Evolutionary conservation across 2,888 invertebrate species (phyloP), one percentile per base, ranked within the genome.

Genomic region (Xanthia togata): DNA sequence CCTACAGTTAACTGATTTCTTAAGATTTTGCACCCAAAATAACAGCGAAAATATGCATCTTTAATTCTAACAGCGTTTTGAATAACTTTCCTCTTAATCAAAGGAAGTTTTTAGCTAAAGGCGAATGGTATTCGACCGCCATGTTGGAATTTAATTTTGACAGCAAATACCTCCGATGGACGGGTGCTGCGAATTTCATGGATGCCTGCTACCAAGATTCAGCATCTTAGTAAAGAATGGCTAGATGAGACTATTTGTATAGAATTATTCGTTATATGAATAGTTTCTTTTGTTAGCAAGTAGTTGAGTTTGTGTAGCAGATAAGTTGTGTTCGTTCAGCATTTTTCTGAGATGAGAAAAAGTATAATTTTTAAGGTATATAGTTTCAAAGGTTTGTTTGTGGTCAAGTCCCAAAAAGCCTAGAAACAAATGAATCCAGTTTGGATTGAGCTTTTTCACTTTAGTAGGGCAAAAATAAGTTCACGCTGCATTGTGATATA

Each of bases 141-240:
- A 81, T 81, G 41, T 38, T 41, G 83, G 85, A 87, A 85, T 87
- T 86, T 84, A 89, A 88, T 86, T 87, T 87, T 80, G 89, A 84
- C 85, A 84, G 79, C 57, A 82, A 81, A 87, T 89, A 77, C 79
- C 76, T 64, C 41, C 63, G 62, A 69, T 76, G 82, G 79, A 76
- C 78, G 80, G 74, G 82, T 75, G 85, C 87, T 87, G 86, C 70
- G 83, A 88, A 90, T 91, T 89, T 89, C 89, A 88, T 86, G 87
- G 89, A 90, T 90, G 90, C 86, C 88, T 89, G 88, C 85, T 79
- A 41, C 73, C 63, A 76, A 79, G 72, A 79, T 68, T 35, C 50
- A 82, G 71, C 12, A 20, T 23, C 60, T 80, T 82, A 63, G 47
- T 17, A 53, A 65, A 60, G 70, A 81, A 70, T 55, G 55, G 20